These are phyloP conservation scores for Stenoptilia bipunctidactyla DNA, from an alignment of 2,888 invertebrate species.

Conservation along the genomic window DNA sequence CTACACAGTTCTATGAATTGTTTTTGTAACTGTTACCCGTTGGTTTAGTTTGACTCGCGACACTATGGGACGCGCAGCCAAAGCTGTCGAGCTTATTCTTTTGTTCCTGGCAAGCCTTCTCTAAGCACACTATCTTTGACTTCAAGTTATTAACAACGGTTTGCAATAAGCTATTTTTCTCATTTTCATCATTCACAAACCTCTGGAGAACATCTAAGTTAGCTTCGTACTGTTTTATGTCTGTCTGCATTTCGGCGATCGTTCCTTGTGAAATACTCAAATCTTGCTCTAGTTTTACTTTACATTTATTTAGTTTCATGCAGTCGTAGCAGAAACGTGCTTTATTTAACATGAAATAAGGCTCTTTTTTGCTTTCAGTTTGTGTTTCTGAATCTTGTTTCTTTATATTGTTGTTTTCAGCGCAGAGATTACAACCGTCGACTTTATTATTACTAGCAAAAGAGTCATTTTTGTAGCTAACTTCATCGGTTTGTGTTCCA, in stretches of 20 bases:
- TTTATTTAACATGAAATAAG: background rate
- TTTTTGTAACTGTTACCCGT: no score
- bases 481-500: constrained; percentile 29
- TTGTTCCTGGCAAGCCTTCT: constrained; percentile 31
- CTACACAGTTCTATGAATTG: no score
- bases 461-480: constrained; percentile 6
- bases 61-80: constrained; percentile 22
- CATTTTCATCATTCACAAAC: constrained; percentile 29
- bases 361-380: constrained; percentile 8
- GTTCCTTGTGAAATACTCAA: constrained; percentile 22
- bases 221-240: constrained; percentile 35
- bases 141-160: constrained; percentile 28
- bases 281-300: constrained; percentile 33
- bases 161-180: constrained; percentile 30
- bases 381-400: constrained; percentile 16
- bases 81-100: constrained; percentile 25
- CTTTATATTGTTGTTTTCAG: constrained; percentile 2
- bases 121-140: constrained; percentile 28
- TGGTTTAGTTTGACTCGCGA: constrained; percentile 22
- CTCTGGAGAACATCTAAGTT: constrained; percentile 34
- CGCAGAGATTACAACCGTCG: background rate
- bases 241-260: constrained; percentile 28
- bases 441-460: constrained; percentile 2
- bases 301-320: constrained; percentile 24
- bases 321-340: constrained; percentile 34